phyloP scores from a whole-genome alignment of 2,797 vertebrate species.

The Lacerta bilineata region DNA sequence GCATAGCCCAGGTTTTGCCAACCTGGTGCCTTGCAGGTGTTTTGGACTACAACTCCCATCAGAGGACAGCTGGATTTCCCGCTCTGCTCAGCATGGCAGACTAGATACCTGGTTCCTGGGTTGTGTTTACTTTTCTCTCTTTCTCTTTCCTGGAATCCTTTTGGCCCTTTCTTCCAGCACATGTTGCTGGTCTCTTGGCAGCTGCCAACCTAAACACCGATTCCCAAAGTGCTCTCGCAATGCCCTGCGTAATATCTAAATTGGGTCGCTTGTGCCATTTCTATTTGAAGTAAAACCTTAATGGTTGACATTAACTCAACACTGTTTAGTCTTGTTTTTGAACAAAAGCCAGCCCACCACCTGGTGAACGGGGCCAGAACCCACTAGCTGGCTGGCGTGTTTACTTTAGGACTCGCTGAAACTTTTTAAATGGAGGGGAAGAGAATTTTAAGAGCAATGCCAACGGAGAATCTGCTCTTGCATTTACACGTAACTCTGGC shows the following conservation, averaged over 20 bases:
- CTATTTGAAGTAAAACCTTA: background rate
- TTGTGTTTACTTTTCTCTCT: background rate
- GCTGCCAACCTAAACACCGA: background rate
- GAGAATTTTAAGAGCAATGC: background rate
- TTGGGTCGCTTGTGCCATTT: accelerated
- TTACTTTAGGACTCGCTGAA: background rate
- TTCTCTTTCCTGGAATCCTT: background rate
- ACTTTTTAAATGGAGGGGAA: background rate
- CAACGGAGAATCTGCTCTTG: too few relatives aligned
- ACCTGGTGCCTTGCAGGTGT: too few relatives aligned
- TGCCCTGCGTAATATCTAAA: accelerated
- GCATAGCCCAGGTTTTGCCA: too few relatives aligned
- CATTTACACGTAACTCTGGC: too few relatives aligned
- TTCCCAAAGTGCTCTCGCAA: background rate
- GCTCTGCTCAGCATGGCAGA: background rate
- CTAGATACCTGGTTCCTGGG: background rate
- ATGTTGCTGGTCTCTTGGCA: background rate
- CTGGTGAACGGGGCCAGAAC: background rate
- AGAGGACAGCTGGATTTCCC: too few relatives aligned
- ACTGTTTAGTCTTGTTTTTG: background rate
- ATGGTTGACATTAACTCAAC: constrained; percentile 19
- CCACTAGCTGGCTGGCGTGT: background rate
- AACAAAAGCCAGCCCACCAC: accelerated
- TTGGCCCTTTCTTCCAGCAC: background rate
- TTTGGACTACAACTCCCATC: too few relatives aligned